Evolutionary conservation across 2,797 vertebrate species (phyloP), one percentile per base, ranked within the genome.

Genomic region (Falco rusticolus): DNA sequence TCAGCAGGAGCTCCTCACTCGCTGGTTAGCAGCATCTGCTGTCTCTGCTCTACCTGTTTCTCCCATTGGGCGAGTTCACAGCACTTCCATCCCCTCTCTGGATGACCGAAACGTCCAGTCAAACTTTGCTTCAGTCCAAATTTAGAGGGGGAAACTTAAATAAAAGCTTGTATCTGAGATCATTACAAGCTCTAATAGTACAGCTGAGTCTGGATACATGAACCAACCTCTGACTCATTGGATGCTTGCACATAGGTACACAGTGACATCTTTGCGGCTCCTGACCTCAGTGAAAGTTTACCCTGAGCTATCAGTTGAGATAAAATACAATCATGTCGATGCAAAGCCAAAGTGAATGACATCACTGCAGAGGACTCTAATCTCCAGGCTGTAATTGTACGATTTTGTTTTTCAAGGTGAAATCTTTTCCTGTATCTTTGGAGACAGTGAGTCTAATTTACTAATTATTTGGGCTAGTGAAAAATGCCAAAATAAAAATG

Each of bases 391-490:
- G 61, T 95, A 88, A 95, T 88, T 91, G 84, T 75, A 93, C 63
- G 13, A 74, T 91, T 95, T 84, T 82, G 41, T 87, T 94, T 95
- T 88, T 91, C 91, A 94, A 92, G 89, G 91, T 94, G 83, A 95
- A 96, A 89, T 96, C 60, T 75, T 85, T 84, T 85, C 59, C 88
- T 89, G 96, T 94, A 79, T 96, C 92, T 94, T 83, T 93, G 78
- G 85, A 91, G 76, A 75, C 74, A 92, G 70, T 86, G 26, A 61
- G 80, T 71, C 83, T 82, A 93, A 96, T 97, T 94, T 86, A 74
- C 60, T 93, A 93, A 91, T 94, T 87, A 80, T 84, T 94, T 96
- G 85, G 66, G 15, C 77, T 91, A 84, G 29, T 39, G 47, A 84
- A 87, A 95, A 95, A 93, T 84, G 89, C 84, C 93, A 94, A 80